Evolutionary conservation across 2,797 vertebrate genomes (phyloP), one percentile per base, ranked within the genome.

Genomic region (Menidia menidia): DNA sequence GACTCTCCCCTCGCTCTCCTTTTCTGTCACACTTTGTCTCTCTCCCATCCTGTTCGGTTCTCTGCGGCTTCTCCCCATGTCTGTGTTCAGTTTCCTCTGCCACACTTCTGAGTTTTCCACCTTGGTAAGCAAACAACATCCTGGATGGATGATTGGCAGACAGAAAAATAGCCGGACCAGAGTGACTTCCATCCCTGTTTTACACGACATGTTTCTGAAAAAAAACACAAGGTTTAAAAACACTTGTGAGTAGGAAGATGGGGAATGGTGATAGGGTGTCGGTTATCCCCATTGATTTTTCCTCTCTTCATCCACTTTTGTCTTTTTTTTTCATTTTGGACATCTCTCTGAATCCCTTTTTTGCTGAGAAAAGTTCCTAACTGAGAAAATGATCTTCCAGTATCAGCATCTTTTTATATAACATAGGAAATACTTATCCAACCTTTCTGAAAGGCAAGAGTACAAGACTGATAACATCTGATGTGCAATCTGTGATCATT

Each of bases 1-100:
- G 87, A 84, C 82, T 87, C 81, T 82, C 83, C 25, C 71, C 79
- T 76, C 82, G 77, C 86, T 91, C 83, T 82, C 82, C 84, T 86
- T 87, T 64, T 82, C 73, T 88, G 88, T 90, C 89, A 85, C 80
- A 77, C 81, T 79, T 53, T 67, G 83, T 88, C 78, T 65, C 64
- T 80, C 60, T 61, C 68, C 66, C 66, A 32, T 68, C 51, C 44
- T 65, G 63, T 57, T 52, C 55, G 67, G 71, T 73, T 77, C 68
- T 63, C 75, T 55, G 61, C 44, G 62, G 67, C 76, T 80, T 60
- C 62, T 48, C 32, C 59, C 57, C 30, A 31, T 51, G 42, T 48
- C 59, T 42, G 32, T 33, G 43, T 62, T 77, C 30, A 42, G 18
- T 68, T 79, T 70, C 62, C 52, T 55, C 43, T 53, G 64, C 77